Percentiles rank a stretch among this genome's conserved stretches.
Evolutionary conservation across 2,888 invertebrate species (phyloP).

Genomic region (Euclidia mi): DNA sequence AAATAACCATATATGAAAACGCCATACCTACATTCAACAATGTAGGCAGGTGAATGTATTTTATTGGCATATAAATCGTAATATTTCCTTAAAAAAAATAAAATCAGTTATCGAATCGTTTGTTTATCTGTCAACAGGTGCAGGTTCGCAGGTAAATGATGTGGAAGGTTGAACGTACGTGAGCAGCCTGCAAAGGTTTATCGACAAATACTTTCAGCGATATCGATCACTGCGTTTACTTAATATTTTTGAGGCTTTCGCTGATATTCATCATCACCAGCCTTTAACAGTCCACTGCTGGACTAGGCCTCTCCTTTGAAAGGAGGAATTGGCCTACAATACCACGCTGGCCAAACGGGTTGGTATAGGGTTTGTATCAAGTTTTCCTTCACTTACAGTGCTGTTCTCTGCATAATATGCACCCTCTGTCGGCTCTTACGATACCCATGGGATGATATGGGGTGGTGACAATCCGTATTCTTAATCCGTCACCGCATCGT

Average conservation of each 20-base stretch:
- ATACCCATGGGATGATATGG: too few species aligned
- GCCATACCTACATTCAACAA: conserved; percentile 28
- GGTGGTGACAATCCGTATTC: too few species aligned
- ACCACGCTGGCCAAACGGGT: too few species aligned
- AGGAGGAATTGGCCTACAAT: too few species aligned
- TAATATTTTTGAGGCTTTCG: conserved; percentile 23
- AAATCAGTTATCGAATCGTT: conserved; percentile 70
- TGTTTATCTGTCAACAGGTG: conserved; percentile 70
- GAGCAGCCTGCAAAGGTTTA: conserved; percentile 54
- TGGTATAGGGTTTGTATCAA: too few species aligned
- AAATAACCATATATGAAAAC: conserved; percentile 38
- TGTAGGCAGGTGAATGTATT: conserved; percentile 35
- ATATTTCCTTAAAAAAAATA: conserved; percentile 64
- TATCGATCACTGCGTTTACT: conserved; percentile 36
- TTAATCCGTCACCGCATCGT: too few species aligned
- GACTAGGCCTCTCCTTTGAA: too few species aligned
- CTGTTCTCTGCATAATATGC: too few species aligned
- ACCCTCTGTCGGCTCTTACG: too few species aligned
- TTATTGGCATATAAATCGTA: conserved; percentile 52
- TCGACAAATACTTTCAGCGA: conserved; percentile 41
- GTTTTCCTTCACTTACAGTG: too few species aligned
- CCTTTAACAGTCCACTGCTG: too few species aligned
- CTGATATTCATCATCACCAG: too few species aligned
- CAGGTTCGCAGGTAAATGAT: conserved; percentile 67
- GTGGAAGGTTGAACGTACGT: conserved; percentile 66